Evolutionary conservation across 2,888 invertebrate species (phyloP).

Genomic region (Drosophila subquinaria): DNA sequence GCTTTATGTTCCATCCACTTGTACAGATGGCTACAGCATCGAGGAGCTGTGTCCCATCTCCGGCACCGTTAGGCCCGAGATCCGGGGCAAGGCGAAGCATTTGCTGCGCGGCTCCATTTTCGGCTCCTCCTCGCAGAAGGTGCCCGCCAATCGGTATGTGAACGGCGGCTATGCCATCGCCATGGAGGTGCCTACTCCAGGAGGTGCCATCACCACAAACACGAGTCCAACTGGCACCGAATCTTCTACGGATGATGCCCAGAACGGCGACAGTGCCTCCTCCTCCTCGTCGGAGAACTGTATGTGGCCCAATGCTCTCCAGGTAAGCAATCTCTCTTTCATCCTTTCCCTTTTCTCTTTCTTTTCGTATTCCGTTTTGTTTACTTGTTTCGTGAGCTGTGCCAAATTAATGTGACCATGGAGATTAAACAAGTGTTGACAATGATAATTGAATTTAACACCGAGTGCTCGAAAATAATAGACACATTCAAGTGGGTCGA

Average conservation of each 20-base stretch:
- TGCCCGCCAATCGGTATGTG: conserved; percentile 80
- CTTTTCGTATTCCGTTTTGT: conserved; percentile 3
- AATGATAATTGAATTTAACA: conserved; percentile 20
- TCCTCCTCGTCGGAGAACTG: conserved; percentile 86
- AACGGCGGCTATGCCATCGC: conserved; percentile 68
- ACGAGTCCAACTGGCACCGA: conserved; percentile 42
- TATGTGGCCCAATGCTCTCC: conserved; percentile 91
- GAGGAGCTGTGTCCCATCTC: conserved; percentile 83
- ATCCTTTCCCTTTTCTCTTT: background rate
- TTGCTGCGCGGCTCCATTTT: conserved; percentile 83
- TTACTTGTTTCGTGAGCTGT: conserved; percentile 5
- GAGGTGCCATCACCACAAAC: conserved; percentile 35
- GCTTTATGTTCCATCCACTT: conserved; percentile 37
- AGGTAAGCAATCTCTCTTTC: conserved; percentile 87
- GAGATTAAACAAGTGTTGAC: conserved; percentile 26
- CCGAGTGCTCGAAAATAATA: conserved; percentile 3
- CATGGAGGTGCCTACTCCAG: conserved; percentile 41
- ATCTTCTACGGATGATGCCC: conserved; percentile 43
- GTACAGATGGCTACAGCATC: conserved; percentile 83
- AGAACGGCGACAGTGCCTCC: conserved; percentile 54
- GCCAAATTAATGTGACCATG: conserved; percentile 19
- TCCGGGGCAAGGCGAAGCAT: conserved; percentile 80
- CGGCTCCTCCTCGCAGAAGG: conserved; percentile 78
- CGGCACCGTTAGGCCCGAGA: conserved; percentile 61
- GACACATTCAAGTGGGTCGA: conserved; percentile 1